phyloP scores from a whole-genome alignment of 2,888 invertebrate genomes.

The Willowsia nigromaculata region DNA sequence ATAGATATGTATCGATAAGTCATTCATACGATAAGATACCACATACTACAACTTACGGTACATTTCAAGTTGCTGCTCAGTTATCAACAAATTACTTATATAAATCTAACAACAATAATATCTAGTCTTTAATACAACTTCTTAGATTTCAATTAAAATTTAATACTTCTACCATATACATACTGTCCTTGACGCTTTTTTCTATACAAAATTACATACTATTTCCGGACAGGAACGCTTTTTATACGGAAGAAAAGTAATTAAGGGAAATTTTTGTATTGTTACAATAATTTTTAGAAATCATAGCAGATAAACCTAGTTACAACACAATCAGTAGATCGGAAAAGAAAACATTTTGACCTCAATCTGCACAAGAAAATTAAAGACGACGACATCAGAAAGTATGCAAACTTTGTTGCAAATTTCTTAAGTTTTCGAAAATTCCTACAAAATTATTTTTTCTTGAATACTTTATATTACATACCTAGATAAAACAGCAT shows the following conservation, averaged over 20 bases:
- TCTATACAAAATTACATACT: slow-evolving; percentile 37
- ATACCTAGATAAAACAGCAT: neutral
- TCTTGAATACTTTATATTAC: too few relatives aligned
- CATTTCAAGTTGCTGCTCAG: slow-evolving; percentile 72
- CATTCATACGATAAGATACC: neutral
- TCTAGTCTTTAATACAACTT: slow-evolving; percentile 12
- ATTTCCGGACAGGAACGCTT: slow-evolving; percentile 67
- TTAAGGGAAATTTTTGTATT: slow-evolving; percentile 42
- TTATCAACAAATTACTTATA: slow-evolving; percentile 46
- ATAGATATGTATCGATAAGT: neutral
- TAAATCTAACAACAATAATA: slow-evolving; percentile 32
- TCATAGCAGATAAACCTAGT: neutral
- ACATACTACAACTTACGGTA: slow-evolving; percentile 10
- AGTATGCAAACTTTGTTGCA: neutral
- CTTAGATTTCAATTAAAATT: slow-evolving; percentile 23
- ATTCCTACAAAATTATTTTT: neutral
- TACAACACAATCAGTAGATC: slow-evolving; percentile 18
- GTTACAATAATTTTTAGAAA: slow-evolving; percentile 24
- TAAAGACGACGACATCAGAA: slow-evolving; percentile 30
- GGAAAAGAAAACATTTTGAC: slow-evolving; percentile 13
- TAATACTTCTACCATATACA: neutral
- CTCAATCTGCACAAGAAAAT: slow-evolving; percentile 39
- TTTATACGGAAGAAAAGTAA: slow-evolving; percentile 58
- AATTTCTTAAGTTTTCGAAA: neutral
- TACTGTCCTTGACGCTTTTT: slow-evolving; percentile 68